Conservation (phyloP, 2,888 invertebrate genomes). For the Andrena fulva region DNA sequence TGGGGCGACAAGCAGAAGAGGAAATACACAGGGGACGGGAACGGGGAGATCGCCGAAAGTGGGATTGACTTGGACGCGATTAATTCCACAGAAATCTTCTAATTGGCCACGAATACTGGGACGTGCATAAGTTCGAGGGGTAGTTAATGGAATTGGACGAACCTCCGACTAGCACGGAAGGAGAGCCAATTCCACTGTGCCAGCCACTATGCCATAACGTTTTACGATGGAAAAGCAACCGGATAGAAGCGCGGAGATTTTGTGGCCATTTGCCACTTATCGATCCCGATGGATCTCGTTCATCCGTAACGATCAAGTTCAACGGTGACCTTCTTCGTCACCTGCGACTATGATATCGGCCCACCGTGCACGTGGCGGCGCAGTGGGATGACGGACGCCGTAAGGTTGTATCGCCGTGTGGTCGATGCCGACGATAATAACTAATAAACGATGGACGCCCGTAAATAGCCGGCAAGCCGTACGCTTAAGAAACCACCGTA, state of each 20-base stretch:
- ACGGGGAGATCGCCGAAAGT: too few relatives aligned
- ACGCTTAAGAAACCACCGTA: constrained; percentile 33
- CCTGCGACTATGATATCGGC: constrained; percentile 43
- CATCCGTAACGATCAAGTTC: constrained; percentile 71
- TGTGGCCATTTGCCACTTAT: constrained; percentile 50
- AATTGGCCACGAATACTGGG: too few relatives aligned
- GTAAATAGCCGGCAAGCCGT: constrained; percentile 53
- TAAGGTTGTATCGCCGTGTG: constrained; percentile 32
- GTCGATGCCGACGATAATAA: constrained; percentile 63
- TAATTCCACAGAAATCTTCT: too few relatives aligned
- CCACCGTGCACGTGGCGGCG: background rate
- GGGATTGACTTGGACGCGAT: too few relatives aligned
- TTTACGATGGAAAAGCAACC: background rate
- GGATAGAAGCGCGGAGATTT: constrained; percentile 39
- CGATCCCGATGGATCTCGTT: constrained; percentile 60
- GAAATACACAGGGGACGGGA: too few relatives aligned
- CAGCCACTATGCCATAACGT: background rate
- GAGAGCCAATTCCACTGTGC: too few relatives aligned
- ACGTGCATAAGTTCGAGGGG: too few relatives aligned
- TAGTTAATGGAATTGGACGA: too few relatives aligned
- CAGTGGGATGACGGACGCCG: constrained; percentile 25
- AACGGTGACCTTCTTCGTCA: constrained; percentile 51
- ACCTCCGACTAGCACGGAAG: too few relatives aligned
- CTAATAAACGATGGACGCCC: constrained; percentile 58
- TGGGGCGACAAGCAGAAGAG: too few relatives aligned